phyloP scores from a whole-genome alignment of 2,888 invertebrate species.

The Eupithecia subfuscata region DNA sequence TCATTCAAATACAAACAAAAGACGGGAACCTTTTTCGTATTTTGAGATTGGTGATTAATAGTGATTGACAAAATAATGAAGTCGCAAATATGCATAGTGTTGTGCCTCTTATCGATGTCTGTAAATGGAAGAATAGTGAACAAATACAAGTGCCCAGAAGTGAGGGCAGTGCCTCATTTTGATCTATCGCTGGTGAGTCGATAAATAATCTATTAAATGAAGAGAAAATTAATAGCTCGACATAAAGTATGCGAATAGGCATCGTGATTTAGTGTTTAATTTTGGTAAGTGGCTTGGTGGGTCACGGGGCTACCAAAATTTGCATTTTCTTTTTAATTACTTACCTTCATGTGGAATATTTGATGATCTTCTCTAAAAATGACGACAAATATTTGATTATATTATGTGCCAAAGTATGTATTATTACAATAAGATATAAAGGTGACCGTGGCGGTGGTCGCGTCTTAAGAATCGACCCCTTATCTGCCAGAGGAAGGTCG shows the following conservation, averaged over 20 bases:
- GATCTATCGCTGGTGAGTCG: slow-evolving; percentile 87
- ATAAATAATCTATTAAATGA: slow-evolving; percentile 32
- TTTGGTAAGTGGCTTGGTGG: slow-evolving; percentile 18
- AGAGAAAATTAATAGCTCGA: slow-evolving; percentile 25
- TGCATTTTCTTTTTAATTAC: slow-evolving; percentile 22
- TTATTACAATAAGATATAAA: no score
- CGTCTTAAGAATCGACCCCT: no score
- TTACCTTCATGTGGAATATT: no score
- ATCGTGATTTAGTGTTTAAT: slow-evolving; percentile 31
- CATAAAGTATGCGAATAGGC: slow-evolving; percentile 30
- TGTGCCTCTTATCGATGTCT: slow-evolving; percentile 51
- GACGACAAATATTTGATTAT: background rate
- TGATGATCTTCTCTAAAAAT: background rate
- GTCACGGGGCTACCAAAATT: slow-evolving; percentile 27
- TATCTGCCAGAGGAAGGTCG: no score
- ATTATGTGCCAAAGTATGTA: background rate
- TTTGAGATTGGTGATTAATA: background rate
- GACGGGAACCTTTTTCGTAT: background rate
- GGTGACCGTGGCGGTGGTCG: no score
- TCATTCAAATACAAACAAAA: background rate
- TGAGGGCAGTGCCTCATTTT: slow-evolving; percentile 91
- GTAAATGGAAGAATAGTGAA: slow-evolving; percentile 74
- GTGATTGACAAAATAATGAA: slow-evolving; percentile 48
- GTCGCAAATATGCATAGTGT: slow-evolving; percentile 47
- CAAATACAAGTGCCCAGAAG: slow-evolving; percentile 90